phyloP scores from a whole-genome alignment of 2,797 vertebrate species.

The Threskiornis aethiopicus region DNA sequence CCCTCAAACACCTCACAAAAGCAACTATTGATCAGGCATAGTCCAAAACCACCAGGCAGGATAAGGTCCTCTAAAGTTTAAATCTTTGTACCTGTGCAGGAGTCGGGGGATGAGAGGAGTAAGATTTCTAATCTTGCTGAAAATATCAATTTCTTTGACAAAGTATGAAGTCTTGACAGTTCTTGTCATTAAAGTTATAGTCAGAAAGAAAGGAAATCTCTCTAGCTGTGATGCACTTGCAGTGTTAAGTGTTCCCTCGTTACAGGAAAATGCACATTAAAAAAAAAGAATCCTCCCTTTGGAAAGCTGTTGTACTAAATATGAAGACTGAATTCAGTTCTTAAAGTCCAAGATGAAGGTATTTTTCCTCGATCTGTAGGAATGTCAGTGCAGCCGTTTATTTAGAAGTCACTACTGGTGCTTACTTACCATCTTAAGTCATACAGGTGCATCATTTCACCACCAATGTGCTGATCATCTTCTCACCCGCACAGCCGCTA shows the following conservation, averaged over 20 bases:
- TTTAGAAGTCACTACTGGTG: not conserved
- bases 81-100: not conserved
- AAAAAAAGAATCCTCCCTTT: not conserved
- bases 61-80: not conserved
- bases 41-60: not conserved
- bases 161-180: not conserved
- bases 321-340: not conserved
- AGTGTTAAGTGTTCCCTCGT: not conserved
- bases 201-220: not conserved
- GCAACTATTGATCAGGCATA: not conserved
- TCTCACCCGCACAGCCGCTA: not conserved
- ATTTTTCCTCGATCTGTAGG: not conserved
- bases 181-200: not conserved
- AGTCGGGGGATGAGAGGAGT: not conserved
- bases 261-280: not conserved
- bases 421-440: not conserved
- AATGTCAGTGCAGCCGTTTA: not conserved
- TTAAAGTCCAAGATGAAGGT: not conserved
- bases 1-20: constrained; percentile 6
- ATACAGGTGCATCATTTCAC: not conserved
- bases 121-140: not conserved
- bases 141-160: not conserved
- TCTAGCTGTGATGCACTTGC: not conserved
- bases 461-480: not conserved
- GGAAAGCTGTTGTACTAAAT: not conserved